Percentiles rank a stretch among this genome's conserved stretches.
These are phyloP conservation scores for Arge pagana DNA, from an alignment of 2,888 invertebrate species.

Conservation along the genomic window DNA sequence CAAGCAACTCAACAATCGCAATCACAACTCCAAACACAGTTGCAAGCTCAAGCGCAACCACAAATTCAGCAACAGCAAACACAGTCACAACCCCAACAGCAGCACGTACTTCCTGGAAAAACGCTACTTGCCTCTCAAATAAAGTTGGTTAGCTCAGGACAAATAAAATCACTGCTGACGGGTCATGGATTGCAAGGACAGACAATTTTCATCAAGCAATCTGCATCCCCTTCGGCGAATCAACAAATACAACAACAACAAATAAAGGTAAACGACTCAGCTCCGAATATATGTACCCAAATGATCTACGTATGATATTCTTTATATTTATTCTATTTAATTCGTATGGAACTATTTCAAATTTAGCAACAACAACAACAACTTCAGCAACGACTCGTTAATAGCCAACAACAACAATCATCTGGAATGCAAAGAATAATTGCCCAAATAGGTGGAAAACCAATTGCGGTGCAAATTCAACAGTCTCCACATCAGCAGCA, in stretches of 20 bases:
- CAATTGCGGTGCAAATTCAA: constrained; percentile 60
- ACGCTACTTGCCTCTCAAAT: constrained; percentile 54
- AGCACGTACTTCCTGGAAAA: constrained; percentile 53
- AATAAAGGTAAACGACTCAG: constrained; percentile 20
- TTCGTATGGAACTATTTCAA: constrained; percentile 35
- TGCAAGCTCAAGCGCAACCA: too few species aligned
- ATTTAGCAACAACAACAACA: constrained; percentile 40
- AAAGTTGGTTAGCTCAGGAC: constrained; percentile 54
- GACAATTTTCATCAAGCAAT: constrained; percentile 55
- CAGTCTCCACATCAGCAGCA: constrained; percentile 57
- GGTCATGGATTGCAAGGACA: constrained; percentile 55
- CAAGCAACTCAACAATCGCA: constrained; percentile 48
- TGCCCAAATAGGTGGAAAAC: constrained; percentile 55
- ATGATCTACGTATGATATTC: neutral
- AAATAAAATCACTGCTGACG: constrained; percentile 54
- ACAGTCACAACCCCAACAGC: constrained; percentile 38
- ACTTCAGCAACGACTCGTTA: constrained; percentile 34
- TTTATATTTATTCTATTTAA: constrained; percentile 28
- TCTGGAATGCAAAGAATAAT: constrained; percentile 56
- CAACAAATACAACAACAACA: constrained; percentile 44
- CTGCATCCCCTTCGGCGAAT: constrained; percentile 45
- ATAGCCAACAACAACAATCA: constrained; percentile 43
- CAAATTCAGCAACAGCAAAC: constrained; percentile 43
- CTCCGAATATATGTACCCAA: neutral
- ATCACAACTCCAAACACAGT: constrained; percentile 33